Conservation (phyloP, 1,140 invertebrate genomes). For the Homalodisca vitripennis region DNA sequence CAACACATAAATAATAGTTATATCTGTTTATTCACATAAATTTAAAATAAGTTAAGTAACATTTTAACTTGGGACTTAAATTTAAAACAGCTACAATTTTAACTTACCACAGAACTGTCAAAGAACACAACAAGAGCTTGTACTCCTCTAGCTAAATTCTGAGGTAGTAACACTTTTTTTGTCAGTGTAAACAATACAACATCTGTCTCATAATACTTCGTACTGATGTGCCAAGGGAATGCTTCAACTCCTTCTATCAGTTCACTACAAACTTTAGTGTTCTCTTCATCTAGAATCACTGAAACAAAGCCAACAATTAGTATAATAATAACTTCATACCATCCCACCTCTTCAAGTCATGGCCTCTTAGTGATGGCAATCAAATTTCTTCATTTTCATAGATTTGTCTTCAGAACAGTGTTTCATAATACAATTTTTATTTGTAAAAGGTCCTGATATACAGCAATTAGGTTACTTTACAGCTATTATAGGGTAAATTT, state of each 20-base stretch:
- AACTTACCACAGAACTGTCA: constrained; percentile 53
- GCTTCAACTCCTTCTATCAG: constrained; percentile 49
- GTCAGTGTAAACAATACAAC: constrained; percentile 55
- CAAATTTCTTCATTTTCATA: too few relatives aligned
- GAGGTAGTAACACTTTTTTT: constrained; percentile 49
- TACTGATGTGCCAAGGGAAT: constrained; percentile 61
- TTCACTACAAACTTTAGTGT: constrained; percentile 46
- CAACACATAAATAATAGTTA: background rate
- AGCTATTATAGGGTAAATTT: too few relatives aligned
- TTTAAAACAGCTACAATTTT: background rate
- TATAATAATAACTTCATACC: too few relatives aligned
- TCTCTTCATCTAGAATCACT: constrained; percentile 49
- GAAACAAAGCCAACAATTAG: too few relatives aligned
- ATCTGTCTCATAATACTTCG: constrained; percentile 65
- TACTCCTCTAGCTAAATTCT: constrained; percentile 52
- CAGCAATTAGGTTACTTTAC: too few relatives aligned
- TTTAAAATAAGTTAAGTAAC: too few relatives aligned
- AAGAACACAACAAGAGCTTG: constrained; percentile 61
- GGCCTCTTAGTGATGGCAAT: too few relatives aligned
- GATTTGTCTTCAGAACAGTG: too few relatives aligned
- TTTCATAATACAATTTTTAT: too few relatives aligned
- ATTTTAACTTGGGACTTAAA: background rate
- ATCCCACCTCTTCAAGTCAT: too few relatives aligned
- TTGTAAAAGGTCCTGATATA: too few relatives aligned
- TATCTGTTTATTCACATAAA: background rate